Evolutionary conservation across 2,888 invertebrate genomes (phyloP), one percentile per base, ranked within the genome.

Genomic region (Pomacea canaliculata): DNA sequence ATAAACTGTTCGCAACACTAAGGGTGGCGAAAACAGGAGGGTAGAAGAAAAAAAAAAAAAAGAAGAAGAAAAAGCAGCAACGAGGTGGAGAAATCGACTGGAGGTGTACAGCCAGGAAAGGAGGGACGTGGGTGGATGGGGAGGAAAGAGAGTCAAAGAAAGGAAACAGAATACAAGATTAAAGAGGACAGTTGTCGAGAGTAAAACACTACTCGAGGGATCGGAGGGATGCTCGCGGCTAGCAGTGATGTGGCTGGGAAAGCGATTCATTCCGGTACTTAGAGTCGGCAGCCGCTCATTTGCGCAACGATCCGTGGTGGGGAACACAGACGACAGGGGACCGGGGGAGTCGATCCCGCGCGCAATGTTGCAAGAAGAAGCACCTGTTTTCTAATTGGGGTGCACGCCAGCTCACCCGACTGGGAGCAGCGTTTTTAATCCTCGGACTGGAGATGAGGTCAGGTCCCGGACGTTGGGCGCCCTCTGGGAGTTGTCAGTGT

Each of bases 351-450:
- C 68, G 27, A 23, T n/a, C 1, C 68, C 66, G 74, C 67, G 74
- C 49, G 74, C 74, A 74, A 74, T 69, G 74, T 62, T 62, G 74
- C 74, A 68, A 18, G 68, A 74, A 69, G 23, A 62, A 74, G 74
- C 74, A 74, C 74, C 74, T 74, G 74, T 74, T 74, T 74, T 74
- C 74, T 74, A 69, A 74, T 74, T 74, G 69, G 69, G 69, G 69
- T 62, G 74, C 59, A 60, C 74, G 74, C 74, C 69, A 69, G 56
- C 68, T 59, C 74, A 56, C 27, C 70, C 23, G 48, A 4, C 10
- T 10, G 68, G 69, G 8, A 18, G 19, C 27, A 12, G 27, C 12
- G 37, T 19, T n/a, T 23, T 5, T 23, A 63, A 27, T n/a, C 27
- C 63, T 63, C 8, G 51, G 51, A 56, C 51, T 56, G 2, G 51